Evolutionary conservation across 2,113 vertebrate genomes (phyloP).

Genomic region (Chrysemys picta): DNA sequence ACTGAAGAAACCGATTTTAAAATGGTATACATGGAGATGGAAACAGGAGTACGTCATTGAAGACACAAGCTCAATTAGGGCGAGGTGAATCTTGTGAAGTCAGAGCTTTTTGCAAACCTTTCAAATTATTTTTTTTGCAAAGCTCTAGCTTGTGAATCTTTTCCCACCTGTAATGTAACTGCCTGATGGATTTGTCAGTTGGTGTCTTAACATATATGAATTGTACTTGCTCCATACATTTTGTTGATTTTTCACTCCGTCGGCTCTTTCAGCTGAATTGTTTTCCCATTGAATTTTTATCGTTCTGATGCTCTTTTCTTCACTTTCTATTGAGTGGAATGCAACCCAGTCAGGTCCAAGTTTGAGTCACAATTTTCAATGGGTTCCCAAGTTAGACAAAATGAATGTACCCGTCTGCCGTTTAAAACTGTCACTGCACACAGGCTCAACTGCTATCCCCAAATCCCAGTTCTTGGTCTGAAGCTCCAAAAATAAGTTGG

Average conservation of each 20-base stretch:
- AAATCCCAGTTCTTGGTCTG: neutral
- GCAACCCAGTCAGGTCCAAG: neutral
- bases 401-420: neutral
- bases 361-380: neutral
- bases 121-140: neutral
- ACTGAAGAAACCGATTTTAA: neutral
- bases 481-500: neutral
- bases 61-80: neutral
- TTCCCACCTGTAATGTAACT: neutral
- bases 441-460: accelerated
- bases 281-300: neutral
- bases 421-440: neutral
- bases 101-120: neutral
- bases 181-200: neutral
- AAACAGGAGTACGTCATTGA: neutral
- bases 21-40: neutral
- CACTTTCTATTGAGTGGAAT: neutral
- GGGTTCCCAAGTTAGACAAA: neutral
- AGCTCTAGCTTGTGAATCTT: neutral
- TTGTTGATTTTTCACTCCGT: accelerated
- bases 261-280: neutral
- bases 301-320: neutral
- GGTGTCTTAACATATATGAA: accelerated
- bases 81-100: neutral
- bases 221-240: neutral